Conservation (phyloP, 2,797 vertebrate genomes). For the Monodelphis domestica region DNA sequence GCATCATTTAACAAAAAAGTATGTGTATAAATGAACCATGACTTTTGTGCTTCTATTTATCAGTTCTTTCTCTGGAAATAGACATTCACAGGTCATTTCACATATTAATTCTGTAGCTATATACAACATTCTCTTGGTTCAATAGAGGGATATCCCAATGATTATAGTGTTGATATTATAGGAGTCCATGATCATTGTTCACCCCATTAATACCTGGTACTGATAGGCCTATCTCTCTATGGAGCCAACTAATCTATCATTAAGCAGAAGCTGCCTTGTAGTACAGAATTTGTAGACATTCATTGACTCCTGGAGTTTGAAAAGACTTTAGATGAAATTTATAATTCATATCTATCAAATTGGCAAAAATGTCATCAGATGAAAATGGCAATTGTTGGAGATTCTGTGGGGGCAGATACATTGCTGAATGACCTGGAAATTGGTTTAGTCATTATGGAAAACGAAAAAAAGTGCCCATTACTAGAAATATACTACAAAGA, state of each 20-base stretch:
- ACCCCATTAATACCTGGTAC: background rate
- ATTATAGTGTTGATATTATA: background rate
- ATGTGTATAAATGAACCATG: too few relatives aligned
- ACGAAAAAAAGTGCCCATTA: too few relatives aligned
- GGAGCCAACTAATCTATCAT: background rate
- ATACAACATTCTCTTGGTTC: too few relatives aligned
- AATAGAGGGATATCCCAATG: background rate
- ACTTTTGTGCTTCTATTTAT: too few relatives aligned
- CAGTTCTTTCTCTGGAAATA: too few relatives aligned
- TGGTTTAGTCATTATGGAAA: background rate
- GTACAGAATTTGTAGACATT: background rate
- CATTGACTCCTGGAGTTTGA: background rate
- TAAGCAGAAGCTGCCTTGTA: background rate
- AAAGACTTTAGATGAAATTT: background rate
- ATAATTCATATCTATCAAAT: background rate
- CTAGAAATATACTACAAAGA: background rate
- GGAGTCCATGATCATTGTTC: background rate
- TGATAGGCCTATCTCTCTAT: background rate
- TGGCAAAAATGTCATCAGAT: too few relatives aligned
- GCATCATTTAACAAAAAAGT: too few relatives aligned
- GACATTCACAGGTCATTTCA: too few relatives aligned
- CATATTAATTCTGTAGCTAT: too few relatives aligned
- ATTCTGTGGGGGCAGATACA: background rate
- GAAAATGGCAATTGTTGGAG: too few relatives aligned
- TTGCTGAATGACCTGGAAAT: background rate